phyloP scores from a whole-genome alignment of 2,113 vertebrate genomes.

The Arothron firmamentum region DNA sequence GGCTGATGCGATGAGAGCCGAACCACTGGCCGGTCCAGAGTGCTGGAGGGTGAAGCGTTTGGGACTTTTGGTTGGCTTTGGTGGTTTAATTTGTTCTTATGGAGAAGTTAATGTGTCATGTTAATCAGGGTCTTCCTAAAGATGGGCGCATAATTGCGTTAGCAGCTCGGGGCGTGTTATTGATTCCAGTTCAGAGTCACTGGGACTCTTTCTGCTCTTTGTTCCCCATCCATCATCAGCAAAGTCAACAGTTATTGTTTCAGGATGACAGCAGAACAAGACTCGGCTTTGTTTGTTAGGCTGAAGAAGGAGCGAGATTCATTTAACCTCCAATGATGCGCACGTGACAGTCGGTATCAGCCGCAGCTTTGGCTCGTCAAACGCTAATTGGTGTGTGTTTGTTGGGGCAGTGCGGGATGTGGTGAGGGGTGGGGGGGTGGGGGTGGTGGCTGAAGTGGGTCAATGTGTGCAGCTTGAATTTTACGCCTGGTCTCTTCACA shows the following conservation, averaged over 20 bases:
- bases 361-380: neutral
- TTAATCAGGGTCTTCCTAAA: neutral
- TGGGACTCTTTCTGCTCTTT: slow-evolving; percentile 18
- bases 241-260: no score
- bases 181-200: slow-evolving; percentile 49
- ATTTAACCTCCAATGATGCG: no score
- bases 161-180: slow-evolving; percentile 41
- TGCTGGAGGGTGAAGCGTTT: no score
- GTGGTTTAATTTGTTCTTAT: no score
- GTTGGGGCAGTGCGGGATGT: neutral
- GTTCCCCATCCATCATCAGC: no score
- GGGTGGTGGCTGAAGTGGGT: slow-evolving; percentile 30
- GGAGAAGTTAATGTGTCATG: neutral
- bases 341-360: neutral
- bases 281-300: no score
- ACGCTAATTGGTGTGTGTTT: neutral
- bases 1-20: no score
- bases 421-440: slow-evolving; percentile 1
- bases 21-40: no score
- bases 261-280: no score
- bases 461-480: slow-evolving; percentile 40
- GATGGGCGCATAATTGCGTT: slow-evolving; percentile 17
- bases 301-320: no score
- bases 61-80: no score
- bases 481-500: slow-evolving; percentile 27